Base-by-base conservation (phyloP, 2,113 vertebrate genomes). In the Hippolais icterina region DNA sequence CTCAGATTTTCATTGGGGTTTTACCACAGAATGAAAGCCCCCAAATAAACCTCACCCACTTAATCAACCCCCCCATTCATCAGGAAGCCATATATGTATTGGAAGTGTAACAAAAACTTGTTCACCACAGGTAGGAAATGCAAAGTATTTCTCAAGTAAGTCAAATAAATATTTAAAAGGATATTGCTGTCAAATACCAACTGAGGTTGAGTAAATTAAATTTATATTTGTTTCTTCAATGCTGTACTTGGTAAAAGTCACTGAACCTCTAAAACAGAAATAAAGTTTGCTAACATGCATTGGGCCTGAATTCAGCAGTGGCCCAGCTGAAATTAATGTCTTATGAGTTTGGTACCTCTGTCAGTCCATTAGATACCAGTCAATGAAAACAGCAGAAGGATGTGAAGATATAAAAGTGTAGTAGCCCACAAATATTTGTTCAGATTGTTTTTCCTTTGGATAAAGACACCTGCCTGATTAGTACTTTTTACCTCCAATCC, bases 391-490 rank as follows among this genome's bases (percentile, higher is more conserved):
- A 49, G 15, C 87, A 94, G 89, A 94, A 89, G 91, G 92, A 97
- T 86, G 94, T 79, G 83, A 94, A 95, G 88, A 95, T 94, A 89
- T 91, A 97, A 97, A 97, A 44, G 53, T 83, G 95, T 82, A 95
- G 81, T 96, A 95, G 95, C 94, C 88, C 91, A 88, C 91, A 97
- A 96, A 94, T 96, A 95, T 94, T 95, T 97, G 69, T 95, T 97
- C 94, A 94, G 96, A 97, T 94, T 97, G 96, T 96, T 98, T 98
- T 98, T 95, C 90, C 97, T 97, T 97, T 96, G 97, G 97, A 97
- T 97, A 97, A 97, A 98, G 98, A 97, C 97, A 98, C 98, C 98
- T 98, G 97, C 96, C 95, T 35, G 94, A 97, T 96, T 96, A 97
- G 93, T 93, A 95, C 96, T 96, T 98, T 98, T 97, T 97, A 96